Evolutionary conservation across 2,113 vertebrate species (phyloP).

Genomic region (Galeopterus variegatus): DNA sequence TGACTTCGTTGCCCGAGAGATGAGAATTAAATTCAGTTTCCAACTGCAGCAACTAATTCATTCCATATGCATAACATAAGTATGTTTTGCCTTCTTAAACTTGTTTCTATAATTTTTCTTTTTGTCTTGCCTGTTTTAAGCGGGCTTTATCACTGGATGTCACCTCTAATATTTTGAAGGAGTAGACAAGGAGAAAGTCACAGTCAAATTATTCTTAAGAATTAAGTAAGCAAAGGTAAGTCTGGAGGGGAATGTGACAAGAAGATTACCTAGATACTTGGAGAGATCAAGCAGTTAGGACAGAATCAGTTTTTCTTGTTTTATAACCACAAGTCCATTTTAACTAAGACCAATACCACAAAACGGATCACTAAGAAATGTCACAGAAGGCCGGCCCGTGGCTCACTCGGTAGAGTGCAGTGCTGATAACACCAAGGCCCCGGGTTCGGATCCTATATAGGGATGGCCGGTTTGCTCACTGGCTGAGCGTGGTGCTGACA

Average conservation of each 20-base stretch:
- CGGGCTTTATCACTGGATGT: background rate
- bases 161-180: background rate
- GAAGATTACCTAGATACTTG: background rate
- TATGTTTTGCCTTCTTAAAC: conserved; percentile 35
- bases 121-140: conserved; percentile 58
- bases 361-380: conserved; percentile 52
- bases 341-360: conserved; percentile 36
- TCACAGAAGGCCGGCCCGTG: too few species aligned
- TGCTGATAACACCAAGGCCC: too few species aligned
- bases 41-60: conserved; percentile 14
- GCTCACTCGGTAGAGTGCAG: too few species aligned
- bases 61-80: background rate
- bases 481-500: too few species aligned
- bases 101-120: conserved; percentile 57
- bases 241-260: background rate
- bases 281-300: background rate
- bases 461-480: too few species aligned
- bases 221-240: conserved; percentile 46
- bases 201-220: background rate
- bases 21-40: conserved; percentile 65
- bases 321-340: conserved; percentile 33
- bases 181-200: background rate
- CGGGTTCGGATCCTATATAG: too few species aligned
- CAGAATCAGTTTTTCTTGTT: conserved; percentile 51
- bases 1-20: conserved; percentile 50